Evolutionary conservation across 2,797 vertebrate species (phyloP), one percentile per base, ranked within the genome.

Genomic region (Acipenser ruthenus): DNA sequence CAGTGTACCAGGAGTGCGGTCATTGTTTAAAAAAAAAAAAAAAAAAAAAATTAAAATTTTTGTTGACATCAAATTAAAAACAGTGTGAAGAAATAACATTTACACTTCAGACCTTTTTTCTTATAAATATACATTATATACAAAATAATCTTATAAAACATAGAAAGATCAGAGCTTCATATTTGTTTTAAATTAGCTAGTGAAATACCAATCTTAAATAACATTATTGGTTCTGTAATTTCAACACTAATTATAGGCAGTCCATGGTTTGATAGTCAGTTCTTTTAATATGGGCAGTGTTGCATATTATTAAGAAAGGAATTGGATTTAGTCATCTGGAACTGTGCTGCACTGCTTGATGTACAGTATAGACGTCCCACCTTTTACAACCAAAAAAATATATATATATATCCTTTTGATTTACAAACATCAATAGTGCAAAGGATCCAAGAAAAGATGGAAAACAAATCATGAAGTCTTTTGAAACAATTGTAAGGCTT

Each of bases 91-190:
- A 86, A 93, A 90, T 89, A 90, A 89, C 86, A 93, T 95, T 93
- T 96, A 96, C 95, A 96, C 88, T 91, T 95, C 92, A 95, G 93
- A 88, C 81, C 85, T 88, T 93, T 96, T 85, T 90, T 91, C 93
- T 95, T 97, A 98, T 98, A 99, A 99, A 99, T 99, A 99, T 95
- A 95, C 95, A 95, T 94, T 95, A 98, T 98, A 97, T 98, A 98
- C 96, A 99, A 98, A 99, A 98, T 95, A 98, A 98, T 94, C 93
- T 93, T 97, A 98, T 94, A 98, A 98, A 98, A 98, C 87, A 90
- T 99, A 96, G 93, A 97, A 97, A 97, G 92, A 95, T 91, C 94
- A 95, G 93, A 92, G 9, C 85, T 82, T 96, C 94, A 90, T 92
- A 93, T 94, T 92, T 81, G 52, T 55, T 55, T 37, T 98, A 98